phyloP scores from a whole-genome alignment of 2,797 vertebrate species.

The Myiothlypis coronata region DNA sequence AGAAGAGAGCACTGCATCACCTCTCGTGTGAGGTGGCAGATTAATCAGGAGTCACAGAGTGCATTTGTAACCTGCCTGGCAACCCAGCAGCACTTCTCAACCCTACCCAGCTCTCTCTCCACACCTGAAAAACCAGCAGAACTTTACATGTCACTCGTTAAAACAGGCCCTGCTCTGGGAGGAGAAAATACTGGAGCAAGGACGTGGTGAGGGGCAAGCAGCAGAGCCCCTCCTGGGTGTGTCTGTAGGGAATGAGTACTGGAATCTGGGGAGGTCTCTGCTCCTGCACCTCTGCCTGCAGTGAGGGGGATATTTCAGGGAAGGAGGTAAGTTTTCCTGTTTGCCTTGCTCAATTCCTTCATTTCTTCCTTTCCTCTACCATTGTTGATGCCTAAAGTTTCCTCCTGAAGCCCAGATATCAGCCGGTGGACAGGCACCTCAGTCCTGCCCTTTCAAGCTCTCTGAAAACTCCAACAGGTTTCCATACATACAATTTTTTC shows the following conservation, averaged over 20 bases:
- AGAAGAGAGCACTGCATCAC: slow-evolving; percentile 52
- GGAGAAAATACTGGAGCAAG: not conserved
- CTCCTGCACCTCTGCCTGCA: not conserved
- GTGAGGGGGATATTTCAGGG: not conserved
- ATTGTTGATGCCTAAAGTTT: not conserved
- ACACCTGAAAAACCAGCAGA: not conserved
- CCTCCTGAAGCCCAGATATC: not conserved
- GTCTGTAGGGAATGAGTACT: not conserved
- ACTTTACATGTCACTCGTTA: not conserved
- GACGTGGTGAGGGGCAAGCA: not conserved
- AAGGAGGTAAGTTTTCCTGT: not conserved
- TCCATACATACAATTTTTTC: not conserved
- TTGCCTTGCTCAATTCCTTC: not conserved
- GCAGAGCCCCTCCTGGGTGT: not conserved
- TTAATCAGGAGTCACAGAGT: slow-evolving; percentile 45
- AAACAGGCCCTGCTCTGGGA: not conserved
- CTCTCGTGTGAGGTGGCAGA: slow-evolving; percentile 10
- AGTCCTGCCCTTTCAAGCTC: not conserved
- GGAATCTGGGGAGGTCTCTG: not conserved
- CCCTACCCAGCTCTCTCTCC: not conserved
- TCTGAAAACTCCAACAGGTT: not conserved
- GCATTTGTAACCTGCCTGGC: slow-evolving; percentile 51
- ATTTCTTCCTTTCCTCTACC: not conserved
- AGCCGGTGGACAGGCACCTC: not conserved
- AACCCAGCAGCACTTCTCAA: not conserved